Conservation (phyloP, 2,888 invertebrate species). For the Formica aserva region DNA sequence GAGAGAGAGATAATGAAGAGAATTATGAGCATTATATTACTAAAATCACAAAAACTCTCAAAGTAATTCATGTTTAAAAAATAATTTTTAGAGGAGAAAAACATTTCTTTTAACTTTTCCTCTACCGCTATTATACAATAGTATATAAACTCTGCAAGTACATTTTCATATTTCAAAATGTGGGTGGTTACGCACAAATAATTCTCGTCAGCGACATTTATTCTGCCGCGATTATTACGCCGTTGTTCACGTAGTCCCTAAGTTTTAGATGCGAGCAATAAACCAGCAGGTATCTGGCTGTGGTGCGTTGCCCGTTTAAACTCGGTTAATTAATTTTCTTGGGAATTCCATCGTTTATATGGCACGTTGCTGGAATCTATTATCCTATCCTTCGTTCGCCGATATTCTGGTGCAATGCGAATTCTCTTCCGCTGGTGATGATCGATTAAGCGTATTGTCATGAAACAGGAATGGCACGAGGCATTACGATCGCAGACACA, state of each 20-base stretch:
- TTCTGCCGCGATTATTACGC: conserved; percentile 41
- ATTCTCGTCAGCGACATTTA: not conserved
- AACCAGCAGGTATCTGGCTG: conserved; percentile 57
- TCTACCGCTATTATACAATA: not conserved
- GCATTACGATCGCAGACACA: conserved; percentile 25
- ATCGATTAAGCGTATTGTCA: conserved; percentile 47
- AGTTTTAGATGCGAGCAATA: conserved; percentile 25
- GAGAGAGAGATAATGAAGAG: not conserved
- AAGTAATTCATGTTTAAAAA: not conserved
- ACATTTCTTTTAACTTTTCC: not conserved
- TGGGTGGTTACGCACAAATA: not conserved
- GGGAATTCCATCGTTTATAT: conserved; percentile 64
- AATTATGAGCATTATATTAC: not conserved
- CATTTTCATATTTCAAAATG: conserved; percentile 16
- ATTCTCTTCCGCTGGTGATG: conserved; percentile 39
- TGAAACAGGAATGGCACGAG: conserved; percentile 23
- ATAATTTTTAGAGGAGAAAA: not conserved
- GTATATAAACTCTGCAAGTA: not conserved
- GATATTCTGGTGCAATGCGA: conserved; percentile 13
- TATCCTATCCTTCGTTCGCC: conserved; percentile 21
- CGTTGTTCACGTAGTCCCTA: conserved; percentile 31
- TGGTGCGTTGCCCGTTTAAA: conserved; percentile 51
- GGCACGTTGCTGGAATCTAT: conserved; percentile 27
- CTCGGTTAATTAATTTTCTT: conserved; percentile 71
- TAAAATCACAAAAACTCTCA: not conserved